These are phyloP conservation scores for Xerus inauris DNA, from an alignment of 2,113 vertebrate species.

Conservation along the genomic window DNA sequence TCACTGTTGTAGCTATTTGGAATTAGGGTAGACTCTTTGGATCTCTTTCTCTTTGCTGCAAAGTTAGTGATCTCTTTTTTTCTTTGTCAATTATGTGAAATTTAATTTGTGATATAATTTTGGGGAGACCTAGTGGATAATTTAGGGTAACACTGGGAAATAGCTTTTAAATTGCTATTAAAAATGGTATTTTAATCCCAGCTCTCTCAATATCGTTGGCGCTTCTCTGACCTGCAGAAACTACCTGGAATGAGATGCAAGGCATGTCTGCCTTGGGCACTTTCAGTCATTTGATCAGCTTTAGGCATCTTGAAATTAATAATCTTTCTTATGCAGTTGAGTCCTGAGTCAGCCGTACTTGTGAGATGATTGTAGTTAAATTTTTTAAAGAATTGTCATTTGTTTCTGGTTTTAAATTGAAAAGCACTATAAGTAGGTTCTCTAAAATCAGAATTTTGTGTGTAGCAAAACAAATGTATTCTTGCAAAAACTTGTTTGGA, in stretches of 20 bases:
- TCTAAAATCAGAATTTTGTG: slow-evolving; percentile 58
- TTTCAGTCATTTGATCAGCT: background rate
- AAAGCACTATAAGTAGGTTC: background rate
- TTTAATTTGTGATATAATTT: slow-evolving; percentile 72
- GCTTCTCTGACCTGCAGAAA: background rate
- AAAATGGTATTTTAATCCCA: slow-evolving; percentile 8
- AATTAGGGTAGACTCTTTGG: slow-evolving; percentile 52
- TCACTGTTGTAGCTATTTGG: background rate
- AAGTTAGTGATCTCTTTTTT: slow-evolving; percentile 41
- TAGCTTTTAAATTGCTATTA: slow-evolving; percentile 41
- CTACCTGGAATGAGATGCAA: background rate
- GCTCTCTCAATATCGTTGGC: background rate
- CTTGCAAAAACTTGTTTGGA: background rate
- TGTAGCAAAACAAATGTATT: slow-evolving; percentile 40
- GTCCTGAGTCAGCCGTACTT: background rate
- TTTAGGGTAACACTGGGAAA: slow-evolving; percentile 46
- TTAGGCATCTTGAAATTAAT: slow-evolving; percentile 45
- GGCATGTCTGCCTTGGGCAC: background rate
- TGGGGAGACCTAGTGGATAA: slow-evolving; percentile 48
- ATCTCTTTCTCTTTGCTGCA: slow-evolving; percentile 57
- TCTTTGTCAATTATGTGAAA: slow-evolving; percentile 68
- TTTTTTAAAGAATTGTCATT: slow-evolving; percentile 31
- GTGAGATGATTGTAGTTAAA: background rate
- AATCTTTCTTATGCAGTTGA: slow-evolving; percentile 17
- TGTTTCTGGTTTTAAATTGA: slow-evolving; percentile 38